Evolutionary conservation across 2,113 vertebrate species (phyloP).

Genomic region (Chinchilla lanigera): DNA sequence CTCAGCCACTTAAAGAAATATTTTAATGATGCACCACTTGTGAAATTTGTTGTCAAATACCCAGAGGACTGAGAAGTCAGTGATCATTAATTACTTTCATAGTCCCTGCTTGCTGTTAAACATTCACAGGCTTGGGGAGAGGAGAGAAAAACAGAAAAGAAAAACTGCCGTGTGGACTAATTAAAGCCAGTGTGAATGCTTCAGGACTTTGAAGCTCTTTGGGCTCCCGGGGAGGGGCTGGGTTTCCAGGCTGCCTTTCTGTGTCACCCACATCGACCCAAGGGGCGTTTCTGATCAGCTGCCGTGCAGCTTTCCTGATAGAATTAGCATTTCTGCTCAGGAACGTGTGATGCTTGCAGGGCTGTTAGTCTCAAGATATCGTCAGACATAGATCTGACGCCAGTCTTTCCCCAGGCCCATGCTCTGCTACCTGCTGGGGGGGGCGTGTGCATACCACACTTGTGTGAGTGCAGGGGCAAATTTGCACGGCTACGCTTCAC

Average conservation of each 20-base stretch:
- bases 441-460: neutral
- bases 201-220: neutral
- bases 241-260: neutral
- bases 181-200: neutral
- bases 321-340: neutral
- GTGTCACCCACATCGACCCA: neutral
- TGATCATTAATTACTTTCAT: neutral
- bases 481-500: neutral
- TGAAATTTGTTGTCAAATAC: neutral
- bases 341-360: neutral
- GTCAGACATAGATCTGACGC: neutral
- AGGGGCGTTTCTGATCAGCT: neutral
- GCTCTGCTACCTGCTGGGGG: constrained; percentile 67
- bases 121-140: neutral
- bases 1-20: neutral
- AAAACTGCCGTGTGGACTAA: neutral
- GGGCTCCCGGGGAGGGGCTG: neutral
- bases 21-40: neutral
- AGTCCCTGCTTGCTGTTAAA: constrained; percentile 40
- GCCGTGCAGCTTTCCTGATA: neutral
- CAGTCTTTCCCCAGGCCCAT: constrained; percentile 54
- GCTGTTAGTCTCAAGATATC: constrained; percentile 52
- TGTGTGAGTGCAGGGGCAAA: neutral
- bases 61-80: neutral
- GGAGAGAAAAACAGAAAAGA: neutral